Evolutionary conservation across 2,888 invertebrate genomes (phyloP).

Genomic region (Chaetoderma sp.): DNA sequence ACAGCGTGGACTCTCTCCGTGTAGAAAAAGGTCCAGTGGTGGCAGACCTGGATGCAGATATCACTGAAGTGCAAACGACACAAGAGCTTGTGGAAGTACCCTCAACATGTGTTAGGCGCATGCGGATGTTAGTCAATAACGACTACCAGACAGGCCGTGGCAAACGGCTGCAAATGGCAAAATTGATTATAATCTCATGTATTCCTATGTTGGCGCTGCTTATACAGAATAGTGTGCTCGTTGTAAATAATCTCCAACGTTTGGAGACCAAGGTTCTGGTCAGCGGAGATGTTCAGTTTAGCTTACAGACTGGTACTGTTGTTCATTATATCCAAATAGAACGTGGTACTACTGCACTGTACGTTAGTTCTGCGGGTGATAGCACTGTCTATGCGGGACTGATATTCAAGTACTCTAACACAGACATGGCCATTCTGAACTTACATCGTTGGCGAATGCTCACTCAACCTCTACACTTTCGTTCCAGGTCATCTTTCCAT

Average conservation of each 20-base stretch:
- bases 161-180: background rate
- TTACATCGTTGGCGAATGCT: constrained; percentile 27
- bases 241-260: constrained; percentile 13
- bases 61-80: too few species aligned
- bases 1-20: too few species aligned
- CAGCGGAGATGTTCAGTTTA: constrained; percentile 35
- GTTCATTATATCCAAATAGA: constrained; percentile 50
- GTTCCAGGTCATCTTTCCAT: background rate
- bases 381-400: constrained; percentile 20
- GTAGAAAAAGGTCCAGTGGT: too few species aligned
- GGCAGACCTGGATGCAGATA: too few species aligned
- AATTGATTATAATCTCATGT: background rate
- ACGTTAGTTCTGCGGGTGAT: constrained; percentile 42
- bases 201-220: background rate
- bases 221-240: background rate
- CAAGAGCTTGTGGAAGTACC: too few species aligned
- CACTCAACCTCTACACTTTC: background rate
- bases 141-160: background rate
- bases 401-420: constrained; percentile 10
- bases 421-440: constrained; percentile 28
- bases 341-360: constrained; percentile 48
- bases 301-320: constrained; percentile 43
- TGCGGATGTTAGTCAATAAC: too few species aligned
- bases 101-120: too few species aligned
- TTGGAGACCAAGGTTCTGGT: constrained; percentile 1